phyloP scores from a whole-genome alignment of 2,888 invertebrate species.

The Hetaerina titia region DNA sequence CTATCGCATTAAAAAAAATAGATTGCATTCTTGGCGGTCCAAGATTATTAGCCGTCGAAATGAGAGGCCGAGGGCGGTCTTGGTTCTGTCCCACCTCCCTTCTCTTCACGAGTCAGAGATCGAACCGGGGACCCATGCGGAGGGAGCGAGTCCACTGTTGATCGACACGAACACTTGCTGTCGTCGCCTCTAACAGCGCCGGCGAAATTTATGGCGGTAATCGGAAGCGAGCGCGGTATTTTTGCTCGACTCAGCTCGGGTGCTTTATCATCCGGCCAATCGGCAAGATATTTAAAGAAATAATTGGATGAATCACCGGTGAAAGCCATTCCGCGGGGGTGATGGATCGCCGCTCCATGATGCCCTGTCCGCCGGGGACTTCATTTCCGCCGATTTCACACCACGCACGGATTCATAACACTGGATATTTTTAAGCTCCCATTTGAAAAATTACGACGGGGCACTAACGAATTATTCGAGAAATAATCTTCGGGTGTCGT shows the following conservation, averaged over 20 bases:
- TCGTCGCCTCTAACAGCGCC: not conserved
- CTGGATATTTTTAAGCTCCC: not conserved
- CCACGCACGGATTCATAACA: not conserved
- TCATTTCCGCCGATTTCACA: not conserved
- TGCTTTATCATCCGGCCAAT: constrained; percentile 28
- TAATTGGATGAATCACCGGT: constrained; percentile 22
- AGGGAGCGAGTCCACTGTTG: not conserved
- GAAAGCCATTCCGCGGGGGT: not conserved
- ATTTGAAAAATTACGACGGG: not conserved
- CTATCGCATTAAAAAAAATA: too few relatives aligned
- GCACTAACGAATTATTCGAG: too few relatives aligned
- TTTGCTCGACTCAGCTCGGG: not conserved
- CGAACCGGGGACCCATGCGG: not conserved
- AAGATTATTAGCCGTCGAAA: not conserved
- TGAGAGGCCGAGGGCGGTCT: not conserved
- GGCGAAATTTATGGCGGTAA: constrained; percentile 16
- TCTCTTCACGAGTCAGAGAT: not conserved
- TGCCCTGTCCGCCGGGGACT: not conserved
- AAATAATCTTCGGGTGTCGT: too few relatives aligned
- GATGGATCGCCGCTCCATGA: not conserved
- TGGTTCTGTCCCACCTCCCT: not conserved
- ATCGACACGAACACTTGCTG: not conserved
- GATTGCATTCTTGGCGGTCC: too few relatives aligned
- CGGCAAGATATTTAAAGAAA: constrained; percentile 30
- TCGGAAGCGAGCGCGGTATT: constrained; percentile 24